Percentiles rank a stretch among this genome's conserved stretches.
These are phyloP conservation scores for Plagiodera versicolora DNA, from an alignment of 2,888 invertebrate species.

Conservation along the genomic window DNA sequence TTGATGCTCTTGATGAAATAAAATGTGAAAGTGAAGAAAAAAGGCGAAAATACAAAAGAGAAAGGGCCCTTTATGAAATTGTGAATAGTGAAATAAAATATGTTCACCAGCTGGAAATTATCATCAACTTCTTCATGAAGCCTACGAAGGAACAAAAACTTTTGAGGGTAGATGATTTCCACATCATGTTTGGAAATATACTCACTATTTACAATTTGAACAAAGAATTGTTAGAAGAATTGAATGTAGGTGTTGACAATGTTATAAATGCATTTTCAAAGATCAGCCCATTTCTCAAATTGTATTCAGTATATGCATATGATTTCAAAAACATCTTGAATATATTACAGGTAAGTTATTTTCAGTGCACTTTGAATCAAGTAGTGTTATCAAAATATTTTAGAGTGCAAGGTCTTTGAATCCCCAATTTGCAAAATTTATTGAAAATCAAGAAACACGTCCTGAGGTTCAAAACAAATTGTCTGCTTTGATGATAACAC, in stretches of 20 bases:
- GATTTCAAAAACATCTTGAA: constrained; percentile 68
- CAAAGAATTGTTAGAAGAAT: constrained; percentile 61
- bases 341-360: constrained; percentile 60
- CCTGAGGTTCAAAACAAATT: constrained; percentile 72
- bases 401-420: constrained; percentile 59
- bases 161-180: constrained; percentile 57
- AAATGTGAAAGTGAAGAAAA: constrained; percentile 48
- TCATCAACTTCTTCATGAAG: constrained; percentile 66
- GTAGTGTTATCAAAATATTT: constrained; percentile 19
- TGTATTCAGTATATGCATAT: constrained; percentile 77
- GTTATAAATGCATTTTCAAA: constrained; percentile 68
- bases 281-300: constrained; percentile 75
- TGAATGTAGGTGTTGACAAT: constrained; percentile 60
- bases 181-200: constrained; percentile 65
- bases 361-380: not conserved
- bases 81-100: constrained; percentile 71
- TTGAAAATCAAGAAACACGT: constrained; percentile 65
- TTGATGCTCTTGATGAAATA: constrained; percentile 60
- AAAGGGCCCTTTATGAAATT: constrained; percentile 68
- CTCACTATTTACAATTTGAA: constrained; percentile 67
- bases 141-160: constrained; percentile 60
- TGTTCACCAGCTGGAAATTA: constrained; percentile 65
- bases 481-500: constrained; percentile 72
- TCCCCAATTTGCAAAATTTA: constrained; percentile 60
- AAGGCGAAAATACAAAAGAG: constrained; percentile 47